Percentiles rank a stretch among this genome's conserved stretches.
These are phyloP conservation scores for Acanthosepion pharaonis DNA, from an alignment of 2,888 invertebrate species.

Conservation along the genomic window DNA sequence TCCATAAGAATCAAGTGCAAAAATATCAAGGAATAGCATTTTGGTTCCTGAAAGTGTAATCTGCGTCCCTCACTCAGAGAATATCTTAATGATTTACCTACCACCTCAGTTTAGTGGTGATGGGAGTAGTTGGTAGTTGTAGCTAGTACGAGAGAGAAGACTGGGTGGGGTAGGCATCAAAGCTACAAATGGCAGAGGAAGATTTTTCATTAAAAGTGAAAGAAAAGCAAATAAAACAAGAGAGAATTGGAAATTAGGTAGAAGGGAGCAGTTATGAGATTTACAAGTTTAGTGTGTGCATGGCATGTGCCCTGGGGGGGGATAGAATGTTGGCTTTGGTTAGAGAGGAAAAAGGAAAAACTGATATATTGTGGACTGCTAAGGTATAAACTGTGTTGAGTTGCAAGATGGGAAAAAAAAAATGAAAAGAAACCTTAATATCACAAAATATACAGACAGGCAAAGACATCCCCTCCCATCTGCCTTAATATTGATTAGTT, in stretches of 20 bases:
- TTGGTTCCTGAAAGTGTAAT: neutral
- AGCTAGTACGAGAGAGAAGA: neutral
- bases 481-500: neutral
- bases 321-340: neutral
- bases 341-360: neutral
- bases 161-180: constrained; percentile 1
- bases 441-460: neutral
- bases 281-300: neutral
- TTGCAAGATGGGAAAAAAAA: neutral
- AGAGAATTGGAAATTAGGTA: neutral
- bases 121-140: neutral
- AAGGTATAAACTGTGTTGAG: neutral
- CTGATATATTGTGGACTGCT: neutral
- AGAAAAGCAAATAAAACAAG: neutral
- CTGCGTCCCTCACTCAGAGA: neutral
- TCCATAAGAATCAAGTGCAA: neutral
- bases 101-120: neutral
- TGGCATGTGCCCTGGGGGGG: neutral
- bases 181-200: neutral
- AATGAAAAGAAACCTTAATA: neutral
- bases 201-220: neutral
- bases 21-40: neutral
- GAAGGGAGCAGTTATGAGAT: neutral
- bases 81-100: constrained; percentile 33
- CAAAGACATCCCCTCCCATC: neutral